Evolutionary conservation across 2,888 invertebrate species (phyloP).

Genomic region (Tupiocoris notatus): DNA sequence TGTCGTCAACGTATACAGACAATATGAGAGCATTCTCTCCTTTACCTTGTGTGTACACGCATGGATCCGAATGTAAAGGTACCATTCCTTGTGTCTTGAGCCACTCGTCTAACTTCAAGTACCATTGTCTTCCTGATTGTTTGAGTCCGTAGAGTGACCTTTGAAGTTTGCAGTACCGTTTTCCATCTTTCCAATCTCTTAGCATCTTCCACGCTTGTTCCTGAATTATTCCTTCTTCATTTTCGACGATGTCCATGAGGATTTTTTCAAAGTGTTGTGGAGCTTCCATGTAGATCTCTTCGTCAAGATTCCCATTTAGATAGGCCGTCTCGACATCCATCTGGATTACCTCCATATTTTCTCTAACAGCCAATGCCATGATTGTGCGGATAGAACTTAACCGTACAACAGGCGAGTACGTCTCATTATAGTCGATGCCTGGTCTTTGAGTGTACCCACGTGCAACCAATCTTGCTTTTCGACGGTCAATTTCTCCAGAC

Average conservation of each 20-base stretch:
- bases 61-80: constrained; percentile 27
- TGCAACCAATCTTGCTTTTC: not conserved
- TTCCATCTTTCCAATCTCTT: not conserved
- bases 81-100: not conserved
- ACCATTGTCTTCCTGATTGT: constrained; percentile 7
- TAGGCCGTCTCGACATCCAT: constrained; percentile 2
- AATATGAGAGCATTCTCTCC: not conserved
- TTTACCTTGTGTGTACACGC: constrained; percentile 1
- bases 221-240: not conserved
- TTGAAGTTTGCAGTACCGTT: not conserved
- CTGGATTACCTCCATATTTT: not conserved
- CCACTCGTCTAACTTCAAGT: not conserved
- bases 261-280: not conserved
- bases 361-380: not conserved
- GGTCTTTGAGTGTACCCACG: not conserved
- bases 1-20: not conserved
- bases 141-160: not conserved
- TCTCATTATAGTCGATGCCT: not conserved
- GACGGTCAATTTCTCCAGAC: not conserved
- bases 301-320: not conserved
- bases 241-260: not conserved
- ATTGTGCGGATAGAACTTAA: not conserved
- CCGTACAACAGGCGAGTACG: not conserved
- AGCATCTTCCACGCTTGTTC: not conserved
- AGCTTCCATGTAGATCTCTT: not conserved